phyloP scores from a whole-genome alignment of 2,888 invertebrate species.

The Mechanitis messenoides region DNA sequence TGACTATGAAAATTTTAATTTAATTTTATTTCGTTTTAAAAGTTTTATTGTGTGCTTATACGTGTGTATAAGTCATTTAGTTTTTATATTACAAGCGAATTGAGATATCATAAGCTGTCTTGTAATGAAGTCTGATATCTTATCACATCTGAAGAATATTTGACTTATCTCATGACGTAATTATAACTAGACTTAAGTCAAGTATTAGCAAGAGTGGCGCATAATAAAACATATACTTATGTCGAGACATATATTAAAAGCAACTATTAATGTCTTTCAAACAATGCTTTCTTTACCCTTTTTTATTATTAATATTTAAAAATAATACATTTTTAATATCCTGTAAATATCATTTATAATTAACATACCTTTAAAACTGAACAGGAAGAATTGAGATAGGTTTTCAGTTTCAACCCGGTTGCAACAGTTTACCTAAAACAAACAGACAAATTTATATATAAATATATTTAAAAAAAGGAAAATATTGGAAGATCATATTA shows the following conservation, averaged over 20 bases:
- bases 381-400: constrained; percentile 14
- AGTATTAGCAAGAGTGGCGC: neutral
- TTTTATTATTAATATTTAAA: no score
- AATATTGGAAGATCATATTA: no score
- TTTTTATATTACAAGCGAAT: neutral
- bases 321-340: no score
- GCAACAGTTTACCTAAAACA: constrained; percentile 25
- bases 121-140: constrained; percentile 8
- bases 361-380: constrained; percentile 22
- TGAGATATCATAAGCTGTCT: constrained; percentile 4
- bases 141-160: constrained; percentile 17
- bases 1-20: no score
- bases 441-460: constrained; percentile 10
- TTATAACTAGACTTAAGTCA: constrained; percentile 5
- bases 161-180: constrained; percentile 13
- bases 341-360: neutral
- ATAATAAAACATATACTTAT: no score
- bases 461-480: no score
- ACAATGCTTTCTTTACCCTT: no score
- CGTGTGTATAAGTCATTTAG: neutral
- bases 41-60: no score
- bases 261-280: no score
- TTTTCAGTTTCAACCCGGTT: constrained; percentile 12
- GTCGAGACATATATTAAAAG: no score
- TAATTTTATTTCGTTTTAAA: no score